Evolutionary conservation across 1,140 invertebrate species (phyloP).

Genomic region (Neotoxoptera formosana): DNA sequence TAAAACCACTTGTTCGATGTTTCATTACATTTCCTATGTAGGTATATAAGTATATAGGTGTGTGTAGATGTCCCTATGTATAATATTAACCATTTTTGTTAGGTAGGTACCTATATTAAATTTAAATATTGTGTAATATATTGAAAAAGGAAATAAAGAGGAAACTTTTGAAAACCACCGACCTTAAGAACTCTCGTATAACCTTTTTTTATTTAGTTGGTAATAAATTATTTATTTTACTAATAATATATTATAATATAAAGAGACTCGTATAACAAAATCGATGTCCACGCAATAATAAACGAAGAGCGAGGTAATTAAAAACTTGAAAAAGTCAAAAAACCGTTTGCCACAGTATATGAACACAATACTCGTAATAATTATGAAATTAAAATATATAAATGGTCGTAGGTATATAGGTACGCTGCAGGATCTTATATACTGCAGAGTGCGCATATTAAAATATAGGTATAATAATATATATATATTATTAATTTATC

Average conservation of each 20-base stretch:
- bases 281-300: neutral
- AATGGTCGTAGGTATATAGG: too few relatives aligned
- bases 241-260: neutral
- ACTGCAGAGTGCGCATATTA: too few relatives aligned
- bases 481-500: neutral
- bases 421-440: neutral
- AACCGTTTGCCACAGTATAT: neutral
- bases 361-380: neutral
- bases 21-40: neutral
- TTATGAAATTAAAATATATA: neutral
- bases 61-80: neutral
- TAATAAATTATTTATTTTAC: neutral
- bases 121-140: neutral
- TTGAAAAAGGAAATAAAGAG: neutral
- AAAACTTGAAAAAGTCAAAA: neutral
- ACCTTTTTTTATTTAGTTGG: neutral
- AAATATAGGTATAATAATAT: too few relatives aligned
- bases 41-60: too few relatives aligned
- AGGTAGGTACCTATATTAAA: neutral
- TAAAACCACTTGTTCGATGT: conserved; percentile 25
- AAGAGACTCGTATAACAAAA: neutral
- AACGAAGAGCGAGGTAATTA: neutral
- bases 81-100: neutral
- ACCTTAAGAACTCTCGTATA: neutral
- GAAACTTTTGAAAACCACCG: neutral